phyloP scores from a whole-genome alignment of 2,113 vertebrate species.

The Azemiops feae region DNA sequence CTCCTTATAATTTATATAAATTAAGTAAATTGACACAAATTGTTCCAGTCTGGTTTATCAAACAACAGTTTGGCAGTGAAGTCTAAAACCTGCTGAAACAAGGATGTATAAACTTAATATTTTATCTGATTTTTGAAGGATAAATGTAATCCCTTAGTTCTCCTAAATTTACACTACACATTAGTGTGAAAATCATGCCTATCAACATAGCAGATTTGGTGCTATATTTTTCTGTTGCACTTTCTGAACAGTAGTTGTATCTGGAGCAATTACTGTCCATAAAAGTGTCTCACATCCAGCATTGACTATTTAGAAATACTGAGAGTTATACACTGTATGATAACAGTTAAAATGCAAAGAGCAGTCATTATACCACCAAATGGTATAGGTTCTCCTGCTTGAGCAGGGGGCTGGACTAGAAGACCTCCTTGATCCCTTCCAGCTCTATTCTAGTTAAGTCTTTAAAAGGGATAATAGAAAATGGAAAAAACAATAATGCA shows the following conservation, averaged over 20 bases:
- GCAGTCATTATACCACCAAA: neutral
- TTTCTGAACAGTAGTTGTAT: neutral
- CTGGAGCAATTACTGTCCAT: neutral
- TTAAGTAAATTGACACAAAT: neutral
- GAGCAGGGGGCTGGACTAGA: too few species aligned
- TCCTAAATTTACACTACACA: neutral
- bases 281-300: neutral
- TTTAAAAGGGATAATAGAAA: neutral
- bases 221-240: neutral
- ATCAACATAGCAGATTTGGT: neutral
- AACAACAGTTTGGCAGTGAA: neutral
- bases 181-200: neutral
- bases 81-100: neutral
- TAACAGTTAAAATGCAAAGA: neutral
- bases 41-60: neutral
- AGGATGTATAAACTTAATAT: neutral
- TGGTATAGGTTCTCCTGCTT: too few species aligned
- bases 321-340: neutral
- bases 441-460: neutral
- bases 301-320: neutral
- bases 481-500: neutral
- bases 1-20: neutral
- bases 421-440: too few species aligned
- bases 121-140: neutral
- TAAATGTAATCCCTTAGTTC: neutral